Evolutionary conservation across 1,140 invertebrate genomes (phyloP).

Genomic region (Drepana arcuata): DNA sequence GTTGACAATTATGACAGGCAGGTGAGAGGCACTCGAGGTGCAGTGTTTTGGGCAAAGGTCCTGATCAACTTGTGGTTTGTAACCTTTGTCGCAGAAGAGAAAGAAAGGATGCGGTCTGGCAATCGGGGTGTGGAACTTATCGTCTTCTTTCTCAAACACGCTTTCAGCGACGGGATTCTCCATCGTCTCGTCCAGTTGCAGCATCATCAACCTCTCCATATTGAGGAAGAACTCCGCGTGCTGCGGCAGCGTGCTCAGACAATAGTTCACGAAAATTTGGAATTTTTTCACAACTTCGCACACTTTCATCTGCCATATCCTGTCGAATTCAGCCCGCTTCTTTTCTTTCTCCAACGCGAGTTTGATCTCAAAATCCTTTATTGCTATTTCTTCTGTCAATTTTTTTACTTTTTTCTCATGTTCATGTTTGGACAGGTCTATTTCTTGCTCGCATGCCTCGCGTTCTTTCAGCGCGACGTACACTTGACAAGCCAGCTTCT

Average conservation of each 20-base stretch:
- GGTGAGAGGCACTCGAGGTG: slow-evolving; percentile 35
- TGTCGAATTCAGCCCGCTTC: slow-evolving; percentile 29
- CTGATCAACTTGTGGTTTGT: slow-evolving; percentile 31
- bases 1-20: slow-evolving; percentile 51
- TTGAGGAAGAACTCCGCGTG: slow-evolving; percentile 57
- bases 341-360: slow-evolving; percentile 34
- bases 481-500: slow-evolving; percentile 54
- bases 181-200: slow-evolving; percentile 38
- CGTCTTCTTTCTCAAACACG: slow-evolving; percentile 33
- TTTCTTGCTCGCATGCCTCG: slow-evolving; percentile 36
- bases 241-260: slow-evolving; percentile 42
- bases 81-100: slow-evolving; percentile 44
- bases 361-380: slow-evolving; percentile 43
- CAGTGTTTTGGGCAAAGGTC: slow-evolving; percentile 42
- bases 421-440: slow-evolving; percentile 24
- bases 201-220: slow-evolving; percentile 54
- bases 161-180: slow-evolving; percentile 38
- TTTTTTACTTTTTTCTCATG: slow-evolving; percentile 37
- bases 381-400: slow-evolving; percentile 26
- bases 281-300: slow-evolving; percentile 50
- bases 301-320: slow-evolving; percentile 50
- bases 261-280: slow-evolving; percentile 50
- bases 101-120: slow-evolving; percentile 43
- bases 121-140: slow-evolving; percentile 25
- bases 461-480: slow-evolving; percentile 55